Percentiles rank a stretch among this genome's conserved stretches.
Conservation (phyloP, 1,140 invertebrate species). For the Hermetia illucens region DNA sequence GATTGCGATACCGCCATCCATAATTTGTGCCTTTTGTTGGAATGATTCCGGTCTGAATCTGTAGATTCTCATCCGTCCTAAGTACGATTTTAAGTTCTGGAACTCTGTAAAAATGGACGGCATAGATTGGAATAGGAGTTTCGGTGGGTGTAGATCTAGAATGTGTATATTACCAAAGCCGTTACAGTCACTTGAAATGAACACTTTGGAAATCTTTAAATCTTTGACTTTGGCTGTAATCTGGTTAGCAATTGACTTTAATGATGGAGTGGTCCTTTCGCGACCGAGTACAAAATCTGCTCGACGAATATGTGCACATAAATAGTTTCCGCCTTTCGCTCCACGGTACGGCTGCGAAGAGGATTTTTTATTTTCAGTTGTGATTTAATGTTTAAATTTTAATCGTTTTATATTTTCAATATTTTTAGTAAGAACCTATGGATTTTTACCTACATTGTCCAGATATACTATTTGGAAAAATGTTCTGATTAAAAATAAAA, state of each 20-base stretch:
- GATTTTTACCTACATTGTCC: too few relatives aligned
- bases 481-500: too few relatives aligned
- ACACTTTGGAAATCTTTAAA: conserved; percentile 47
- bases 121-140: too few relatives aligned
- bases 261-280: conserved; percentile 47
- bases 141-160: background rate
- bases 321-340: conserved; percentile 58
- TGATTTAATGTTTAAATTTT: too few relatives aligned
- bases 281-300: conserved; percentile 62
- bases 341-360: conserved; percentile 20
- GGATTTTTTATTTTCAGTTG: background rate
- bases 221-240: conserved; percentile 44
- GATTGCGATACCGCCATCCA: conserved; percentile 83
- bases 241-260: conserved; percentile 56
- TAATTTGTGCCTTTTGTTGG: conserved; percentile 34
- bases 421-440: too few relatives aligned
- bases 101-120: conserved; percentile 10
- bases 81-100: conserved; percentile 22
- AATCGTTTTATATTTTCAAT: too few relatives aligned
- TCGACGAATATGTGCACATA: conserved; percentile 67
- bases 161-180: conserved; percentile 4
- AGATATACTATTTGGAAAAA: too few relatives aligned
- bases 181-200: conserved; percentile 66
- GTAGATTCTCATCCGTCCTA: conserved; percentile 16
- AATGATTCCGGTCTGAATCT: conserved; percentile 22